These are phyloP conservation scores for Abrostola triplasia DNA, from an alignment of 2,888 invertebrate genomes.

Conservation along the genomic window DNA sequence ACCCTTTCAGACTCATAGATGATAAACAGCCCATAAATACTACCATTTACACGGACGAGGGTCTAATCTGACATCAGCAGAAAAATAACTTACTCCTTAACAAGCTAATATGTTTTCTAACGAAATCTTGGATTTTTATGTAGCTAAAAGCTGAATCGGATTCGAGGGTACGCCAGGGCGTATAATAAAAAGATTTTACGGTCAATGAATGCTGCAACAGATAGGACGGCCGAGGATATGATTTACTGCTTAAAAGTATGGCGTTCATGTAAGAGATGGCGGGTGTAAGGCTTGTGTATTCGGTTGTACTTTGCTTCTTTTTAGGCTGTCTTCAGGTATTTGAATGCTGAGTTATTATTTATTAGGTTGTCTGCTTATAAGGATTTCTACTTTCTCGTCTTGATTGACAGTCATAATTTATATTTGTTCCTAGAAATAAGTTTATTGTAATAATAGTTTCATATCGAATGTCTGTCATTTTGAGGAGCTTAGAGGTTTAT, in stretches of 20 bases:
- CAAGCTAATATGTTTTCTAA: conserved; percentile 34
- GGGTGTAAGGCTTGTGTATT: not conserved
- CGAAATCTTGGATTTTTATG: conserved; percentile 51
- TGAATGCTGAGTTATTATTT: too few species aligned
- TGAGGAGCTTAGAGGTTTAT: too few species aligned
- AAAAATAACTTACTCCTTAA: conserved; percentile 31
- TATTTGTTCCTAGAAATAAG: too few species aligned
- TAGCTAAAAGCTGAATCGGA: conserved; percentile 47
- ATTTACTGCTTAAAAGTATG: conserved; percentile 52
- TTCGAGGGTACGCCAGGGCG: conserved; percentile 42
- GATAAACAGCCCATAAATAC: conserved; percentile 40
- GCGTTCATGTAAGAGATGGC: conserved; percentile 22
- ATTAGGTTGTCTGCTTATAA: too few species aligned
- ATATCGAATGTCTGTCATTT: too few species aligned
- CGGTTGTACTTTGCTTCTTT: not conserved
- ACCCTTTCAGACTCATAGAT: conserved; percentile 12
- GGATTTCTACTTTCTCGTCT: too few species aligned
- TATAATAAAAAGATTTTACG: conserved; percentile 65
- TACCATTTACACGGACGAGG: conserved; percentile 18
- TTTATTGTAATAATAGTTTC: too few species aligned
- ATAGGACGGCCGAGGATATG: conserved; percentile 60
- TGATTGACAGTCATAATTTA: too few species aligned
- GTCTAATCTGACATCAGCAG: conserved; percentile 36
- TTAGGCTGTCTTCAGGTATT: not conserved
- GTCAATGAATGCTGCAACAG: conserved; percentile 66